Evolutionary conservation across 2,888 invertebrate genomes (phyloP), one percentile per base, ranked within the genome.

Genomic region (Cistogaster globosa): DNA sequence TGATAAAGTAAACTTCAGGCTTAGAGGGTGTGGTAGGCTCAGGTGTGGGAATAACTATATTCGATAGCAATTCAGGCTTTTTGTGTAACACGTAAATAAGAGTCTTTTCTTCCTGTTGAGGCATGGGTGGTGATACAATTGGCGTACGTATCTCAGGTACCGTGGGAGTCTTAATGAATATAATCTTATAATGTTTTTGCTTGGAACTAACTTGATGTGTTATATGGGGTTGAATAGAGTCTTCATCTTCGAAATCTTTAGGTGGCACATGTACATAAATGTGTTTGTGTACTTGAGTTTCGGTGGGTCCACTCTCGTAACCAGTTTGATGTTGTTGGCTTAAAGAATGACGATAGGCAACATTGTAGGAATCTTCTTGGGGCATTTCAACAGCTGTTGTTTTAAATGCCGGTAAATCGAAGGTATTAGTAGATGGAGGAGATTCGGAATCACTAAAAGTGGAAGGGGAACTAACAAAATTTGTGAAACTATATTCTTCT

Each of bases 91-190:
- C 97, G 94, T 97, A 97, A 90, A 97, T 97, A 87, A 97, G 94
- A 67, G 97, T 97, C 94, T 97, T 97, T 92, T 97, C 96, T 93
- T 96, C 96, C 92, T 97, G 96, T 91, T 96, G 96, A 86, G 95
- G 95, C 90, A 96, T 95, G 26, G 95, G 93, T 76, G 95, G 93
- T 76, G 97, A 96, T 88, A 97, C 96, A 86, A 96, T 94, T 87
- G 97, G 97, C 0, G 95, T 95, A 84, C 95, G 95, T 63, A 96
- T 96, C 71, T 95, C 94, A 57, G 96, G 96, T 72, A 96, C 95
- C 88, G 96, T 94, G 88, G 97, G 97, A 68, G 97, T 97, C 94
- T 97, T 97, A 93, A 97, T 97, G 94, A 97, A 97, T 93, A 97
- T 97, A 92, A 97, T 97, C 92, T 97, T 97, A 94, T 97, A 97